These are phyloP conservation scores for Seladonia tumulorum DNA, from an alignment of 2,888 invertebrate genomes.

Conservation along the genomic window DNA sequence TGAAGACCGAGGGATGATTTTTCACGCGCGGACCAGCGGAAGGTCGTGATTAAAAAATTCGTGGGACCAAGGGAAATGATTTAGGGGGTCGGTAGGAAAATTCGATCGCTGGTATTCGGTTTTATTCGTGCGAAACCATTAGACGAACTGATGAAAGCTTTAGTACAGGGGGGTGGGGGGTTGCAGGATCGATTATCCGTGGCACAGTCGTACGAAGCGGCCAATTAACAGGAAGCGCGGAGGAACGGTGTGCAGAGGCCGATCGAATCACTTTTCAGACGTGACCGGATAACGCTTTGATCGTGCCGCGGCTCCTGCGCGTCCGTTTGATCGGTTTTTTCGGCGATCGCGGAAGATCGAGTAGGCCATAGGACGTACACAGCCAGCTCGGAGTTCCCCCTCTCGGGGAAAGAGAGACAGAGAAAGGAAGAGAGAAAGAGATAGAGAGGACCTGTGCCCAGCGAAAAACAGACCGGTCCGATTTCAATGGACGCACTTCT, in stretches of 20 bases:
- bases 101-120: background rate
- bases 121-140: background rate
- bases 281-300: slow-evolving; percentile 22
- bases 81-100: background rate
- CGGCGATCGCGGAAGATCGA: slow-evolving; percentile 40
- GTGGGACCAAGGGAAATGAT: background rate
- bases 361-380: slow-evolving; percentile 43
- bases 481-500: slow-evolving; percentile 73
- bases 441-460: background rate
- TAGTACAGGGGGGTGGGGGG: background rate
- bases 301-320: background rate
- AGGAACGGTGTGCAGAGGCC: background rate
- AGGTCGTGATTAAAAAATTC: background rate
- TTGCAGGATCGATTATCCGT: background rate
- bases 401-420: background rate
- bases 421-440: too few species aligned
- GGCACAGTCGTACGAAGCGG: background rate
- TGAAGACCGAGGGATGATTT: background rate
- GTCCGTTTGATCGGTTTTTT: slow-evolving; percentile 28
- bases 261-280: slow-evolving; percentile 19
- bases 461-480: slow-evolving; percentile 68
- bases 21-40: background rate
- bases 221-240: slow-evolving; percentile 6
- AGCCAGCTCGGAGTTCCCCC: slow-evolving; percentile 72
- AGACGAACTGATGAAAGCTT: background rate